Evolutionary conservation across 2,888 invertebrate genomes (phyloP).

Genomic region (Cephus pulcher): DNA sequence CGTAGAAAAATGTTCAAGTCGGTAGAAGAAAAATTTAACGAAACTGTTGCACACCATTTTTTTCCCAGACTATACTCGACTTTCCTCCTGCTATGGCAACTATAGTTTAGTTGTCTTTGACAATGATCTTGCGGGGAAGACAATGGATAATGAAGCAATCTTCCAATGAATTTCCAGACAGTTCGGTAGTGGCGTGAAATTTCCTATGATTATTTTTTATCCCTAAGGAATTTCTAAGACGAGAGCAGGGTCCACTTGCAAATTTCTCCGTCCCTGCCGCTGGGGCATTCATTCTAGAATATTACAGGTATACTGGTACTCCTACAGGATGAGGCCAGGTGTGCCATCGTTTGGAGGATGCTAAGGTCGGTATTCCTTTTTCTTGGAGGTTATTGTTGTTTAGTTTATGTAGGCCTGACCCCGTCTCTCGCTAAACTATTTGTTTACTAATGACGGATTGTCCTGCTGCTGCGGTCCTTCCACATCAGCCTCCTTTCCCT

Average conservation of each 20-base stretch:
- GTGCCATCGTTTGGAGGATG: slow-evolving; percentile 42
- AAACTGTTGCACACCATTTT: not conserved
- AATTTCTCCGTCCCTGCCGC: slow-evolving; percentile 14
- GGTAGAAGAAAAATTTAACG: not conserved
- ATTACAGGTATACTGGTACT: slow-evolving; percentile 13
- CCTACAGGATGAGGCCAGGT: slow-evolving; percentile 26
- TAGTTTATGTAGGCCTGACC: slow-evolving; percentile 54
- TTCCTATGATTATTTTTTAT: not conserved
- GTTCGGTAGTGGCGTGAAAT: not conserved
- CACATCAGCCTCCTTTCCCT: slow-evolving; percentile 2
- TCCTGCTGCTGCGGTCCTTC: slow-evolving; percentile 35
- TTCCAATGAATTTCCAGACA: not conserved
- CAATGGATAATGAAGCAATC: not conserved
- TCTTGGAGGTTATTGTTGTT: slow-evolving; percentile 51
- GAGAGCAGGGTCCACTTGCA: not conserved
- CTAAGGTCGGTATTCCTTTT: slow-evolving; percentile 46
- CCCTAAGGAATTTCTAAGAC: not conserved
- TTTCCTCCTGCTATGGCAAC: not conserved
- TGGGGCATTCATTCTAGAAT: slow-evolving; percentile 17
- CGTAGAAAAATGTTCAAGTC: not conserved
- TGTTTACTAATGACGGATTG: slow-evolving; percentile 62
- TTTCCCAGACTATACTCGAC: not conserved
- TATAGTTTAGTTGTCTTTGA: not conserved
- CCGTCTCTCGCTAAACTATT: slow-evolving; percentile 53
- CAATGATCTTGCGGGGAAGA: not conserved